These are phyloP conservation scores for Craterocephalus amniculus DNA, from an alignment of 2,797 vertebrate genomes.

Conservation along the genomic window DNA sequence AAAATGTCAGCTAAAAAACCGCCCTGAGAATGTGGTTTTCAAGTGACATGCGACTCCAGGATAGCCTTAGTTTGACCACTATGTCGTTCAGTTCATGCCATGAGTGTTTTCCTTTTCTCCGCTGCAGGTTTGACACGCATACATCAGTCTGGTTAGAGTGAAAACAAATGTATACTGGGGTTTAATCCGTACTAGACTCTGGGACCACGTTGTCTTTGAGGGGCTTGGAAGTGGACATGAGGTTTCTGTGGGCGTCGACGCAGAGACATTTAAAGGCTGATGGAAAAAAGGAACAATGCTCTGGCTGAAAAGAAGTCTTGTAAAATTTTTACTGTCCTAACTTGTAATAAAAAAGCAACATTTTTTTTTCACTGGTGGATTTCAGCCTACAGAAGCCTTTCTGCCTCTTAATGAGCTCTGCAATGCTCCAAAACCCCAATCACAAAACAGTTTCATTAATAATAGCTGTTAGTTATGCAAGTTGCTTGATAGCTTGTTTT, in stretches of 20 bases:
- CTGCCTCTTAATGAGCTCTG: constrained; percentile 19
- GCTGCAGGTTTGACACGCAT: background rate
- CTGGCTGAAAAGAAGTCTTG: constrained; percentile 45
- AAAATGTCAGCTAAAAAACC: constrained; percentile 52
- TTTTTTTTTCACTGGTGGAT: constrained; percentile 36
- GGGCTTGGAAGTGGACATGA: constrained; percentile 22
- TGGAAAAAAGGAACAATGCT: constrained; percentile 51
- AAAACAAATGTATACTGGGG: no score
- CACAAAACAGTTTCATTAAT: no score
- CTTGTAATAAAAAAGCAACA: constrained; percentile 38
- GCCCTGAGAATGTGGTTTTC: constrained; percentile 33
- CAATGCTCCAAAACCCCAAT: constrained; percentile 17
- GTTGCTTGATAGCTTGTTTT: background rate
- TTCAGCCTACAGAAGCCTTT: constrained; percentile 25
- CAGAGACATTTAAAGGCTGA: constrained; percentile 50
- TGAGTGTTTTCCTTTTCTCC: constrained; percentile 27
- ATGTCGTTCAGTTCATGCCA: background rate
- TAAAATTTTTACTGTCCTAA: constrained; percentile 51
- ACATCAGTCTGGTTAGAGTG: background rate
- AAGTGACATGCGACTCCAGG: background rate
- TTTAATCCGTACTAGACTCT: constrained; percentile 16
- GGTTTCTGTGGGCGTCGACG: constrained; percentile 62
- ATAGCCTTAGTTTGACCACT: background rate
- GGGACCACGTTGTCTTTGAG: constrained; percentile 14
- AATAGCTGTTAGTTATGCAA: no score